Evolutionary conservation across 2,888 invertebrate species (phyloP).

Genomic region (Bombylius major): DNA sequence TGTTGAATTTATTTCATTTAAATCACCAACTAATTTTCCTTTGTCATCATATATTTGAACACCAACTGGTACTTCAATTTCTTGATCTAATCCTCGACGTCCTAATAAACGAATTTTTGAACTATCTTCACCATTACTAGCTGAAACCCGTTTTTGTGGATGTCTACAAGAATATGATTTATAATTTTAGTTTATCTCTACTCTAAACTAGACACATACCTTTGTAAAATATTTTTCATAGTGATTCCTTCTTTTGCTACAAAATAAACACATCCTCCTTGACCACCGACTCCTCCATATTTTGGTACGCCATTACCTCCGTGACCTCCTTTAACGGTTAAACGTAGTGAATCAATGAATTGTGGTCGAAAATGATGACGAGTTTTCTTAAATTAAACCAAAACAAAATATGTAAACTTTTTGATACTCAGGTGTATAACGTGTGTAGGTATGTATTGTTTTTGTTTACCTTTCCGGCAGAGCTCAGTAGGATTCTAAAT

Average conservation of each 20-base stretch:
- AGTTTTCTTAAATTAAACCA: slow-evolving; percentile 16
- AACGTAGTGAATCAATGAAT: slow-evolving; percentile 68
- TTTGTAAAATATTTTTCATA: slow-evolving; percentile 40
- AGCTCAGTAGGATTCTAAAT: not conserved
- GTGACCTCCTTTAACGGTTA: slow-evolving; percentile 69
- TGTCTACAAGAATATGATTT: slow-evolving; percentile 25
- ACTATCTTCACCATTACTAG: slow-evolving; percentile 64
- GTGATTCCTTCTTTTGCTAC: slow-evolving; percentile 49
- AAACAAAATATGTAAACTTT: not conserved
- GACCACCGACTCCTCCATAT: slow-evolving; percentile 82
- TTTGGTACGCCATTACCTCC: slow-evolving; percentile 62
- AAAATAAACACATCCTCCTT: slow-evolving; percentile 76
- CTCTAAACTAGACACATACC: slow-evolving; percentile 1
- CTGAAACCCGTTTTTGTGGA: slow-evolving; percentile 50
- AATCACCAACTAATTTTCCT: slow-evolving; percentile 50
- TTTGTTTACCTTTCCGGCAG: not conserved
- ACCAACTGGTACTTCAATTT: slow-evolving; percentile 69
- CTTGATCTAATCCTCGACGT: slow-evolving; percentile 52
- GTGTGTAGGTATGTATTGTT: not conserved
- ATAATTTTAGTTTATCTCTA: slow-evolving; percentile 13
- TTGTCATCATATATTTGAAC: slow-evolving; percentile 58
- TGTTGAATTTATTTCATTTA: slow-evolving; percentile 54
- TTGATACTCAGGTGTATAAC: not conserved
- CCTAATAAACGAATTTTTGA: slow-evolving; percentile 62
- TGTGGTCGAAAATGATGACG: slow-evolving; percentile 28